Evolutionary conservation across 2,888 invertebrate species (phyloP), one percentile per base, ranked within the genome.

Genomic region (Trichogramma dendrolimi): DNA sequence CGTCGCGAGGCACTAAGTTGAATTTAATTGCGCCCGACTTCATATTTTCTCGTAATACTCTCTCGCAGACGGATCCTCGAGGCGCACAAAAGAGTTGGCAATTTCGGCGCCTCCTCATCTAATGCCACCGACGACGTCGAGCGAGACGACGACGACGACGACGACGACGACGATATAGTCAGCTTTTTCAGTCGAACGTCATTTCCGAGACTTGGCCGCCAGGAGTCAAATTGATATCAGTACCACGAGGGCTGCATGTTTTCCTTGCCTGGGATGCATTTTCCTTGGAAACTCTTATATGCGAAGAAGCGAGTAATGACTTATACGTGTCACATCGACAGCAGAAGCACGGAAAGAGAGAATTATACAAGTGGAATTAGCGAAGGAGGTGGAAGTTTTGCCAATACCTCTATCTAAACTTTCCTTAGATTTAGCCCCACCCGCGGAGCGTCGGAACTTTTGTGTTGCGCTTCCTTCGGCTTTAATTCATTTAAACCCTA

Each of bases 11-110:
- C 54, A 58, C 59, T 64, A 64, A 64, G 61, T 64, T 64, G 61
- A 56, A 61, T 64, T 64, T 61, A 61, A 64, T 64, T 61, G 64
- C 61, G 51, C n/a, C 51, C 27, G 43, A 55, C 60, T 57, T 53
- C 53, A 60, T 60, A 63, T 51, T 56, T 63, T 60, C 49, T 60
- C 27, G 40, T 60, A 53, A 46, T 27, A 27, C 11, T 14, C 6
- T 48, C 8, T 48, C 48, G 48, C 6, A 6, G 42, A 54, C 5
- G 39, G 39, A n/a, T 27, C 27, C 27, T 27, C 7, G 39, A 38
- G 52, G 44, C 38, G 46, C 39, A 8, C 27, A 27, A 27, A 27
- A 27, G 27, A 27, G 27, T 27, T 27, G 27, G 27, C 27, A 27
- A 27, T 27, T 27, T 27, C 27, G 27, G 27, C 27, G 27, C 27